Evolutionary conservation across 2,888 invertebrate species (phyloP).

Genomic region (Drosophila prostipennis): DNA sequence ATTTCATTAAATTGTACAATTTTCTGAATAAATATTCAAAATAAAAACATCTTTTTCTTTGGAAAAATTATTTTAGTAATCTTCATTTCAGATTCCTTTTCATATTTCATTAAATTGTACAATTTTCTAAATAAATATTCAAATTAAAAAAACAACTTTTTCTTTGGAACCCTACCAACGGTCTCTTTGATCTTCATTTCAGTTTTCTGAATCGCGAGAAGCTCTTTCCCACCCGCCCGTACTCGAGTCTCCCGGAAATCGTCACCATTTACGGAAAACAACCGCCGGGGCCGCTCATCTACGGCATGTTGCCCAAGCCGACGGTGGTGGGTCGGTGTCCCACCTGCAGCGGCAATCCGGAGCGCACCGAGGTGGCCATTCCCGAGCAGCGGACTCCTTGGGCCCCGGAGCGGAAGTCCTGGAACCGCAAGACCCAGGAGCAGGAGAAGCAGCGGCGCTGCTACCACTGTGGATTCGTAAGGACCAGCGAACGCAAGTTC

Average conservation of each 20-base stretch:
- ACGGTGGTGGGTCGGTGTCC: conserved; percentile 72
- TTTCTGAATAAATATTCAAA: no score
- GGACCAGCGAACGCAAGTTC: conserved; percentile 49
- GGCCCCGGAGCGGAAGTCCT: conserved; percentile 80
- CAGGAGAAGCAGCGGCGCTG: conserved; percentile 50
- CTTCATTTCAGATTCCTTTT: no score
- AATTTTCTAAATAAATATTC: no score
- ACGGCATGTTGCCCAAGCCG: conserved; percentile 62
- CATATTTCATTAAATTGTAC: no score
- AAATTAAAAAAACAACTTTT: no score
- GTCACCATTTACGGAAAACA: conserved; percentile 70
- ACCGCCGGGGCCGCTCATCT: conserved; percentile 64
- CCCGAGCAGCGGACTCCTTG: conserved; percentile 83
- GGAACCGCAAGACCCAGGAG: conserved; percentile 69
- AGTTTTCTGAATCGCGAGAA: conserved; percentile 83
- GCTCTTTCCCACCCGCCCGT: conserved; percentile 77
- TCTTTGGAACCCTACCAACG: no score
- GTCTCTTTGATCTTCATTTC: not conserved
- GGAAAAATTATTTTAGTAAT: no score
- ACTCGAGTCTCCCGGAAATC: conserved; percentile 71
- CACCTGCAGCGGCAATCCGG: conserved; percentile 80
- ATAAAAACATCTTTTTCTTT: no score
- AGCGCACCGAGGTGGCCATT: conserved; percentile 78
- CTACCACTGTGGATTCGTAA: conserved; percentile 69
- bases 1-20: no score